Conservation (phyloP, 2,113 vertebrate species). For the Stegastes partitus region DNA sequence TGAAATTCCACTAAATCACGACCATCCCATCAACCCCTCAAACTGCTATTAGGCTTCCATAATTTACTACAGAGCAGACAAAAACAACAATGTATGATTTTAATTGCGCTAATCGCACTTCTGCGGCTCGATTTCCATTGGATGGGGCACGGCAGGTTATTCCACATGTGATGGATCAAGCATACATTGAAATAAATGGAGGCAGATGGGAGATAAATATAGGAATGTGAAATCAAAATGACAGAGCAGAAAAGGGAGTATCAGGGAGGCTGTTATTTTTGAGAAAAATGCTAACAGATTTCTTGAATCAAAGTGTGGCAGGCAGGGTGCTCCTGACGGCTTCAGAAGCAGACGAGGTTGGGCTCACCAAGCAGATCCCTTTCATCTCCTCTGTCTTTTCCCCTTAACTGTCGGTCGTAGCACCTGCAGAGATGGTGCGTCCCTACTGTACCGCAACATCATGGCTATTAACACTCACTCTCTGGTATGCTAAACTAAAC, state of each 20-base stretch:
- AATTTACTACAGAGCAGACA: constrained; percentile 33
- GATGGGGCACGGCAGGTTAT: constrained; percentile 47
- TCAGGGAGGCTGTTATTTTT: constrained; percentile 66
- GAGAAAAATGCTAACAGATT: constrained; percentile 78
- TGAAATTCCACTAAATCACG: constrained; percentile 52
- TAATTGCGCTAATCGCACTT: constrained; percentile 54
- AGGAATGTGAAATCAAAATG: constrained; percentile 76
- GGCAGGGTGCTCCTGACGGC: constrained; percentile 32
- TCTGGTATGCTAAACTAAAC: constrained; percentile 51
- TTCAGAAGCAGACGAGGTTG: constrained; percentile 37
- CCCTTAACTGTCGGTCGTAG: constrained; percentile 23
- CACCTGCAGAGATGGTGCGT: constrained; percentile 54
- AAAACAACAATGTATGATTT: constrained; percentile 33
- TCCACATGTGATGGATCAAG: constrained; percentile 53
- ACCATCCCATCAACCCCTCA: constrained; percentile 20
- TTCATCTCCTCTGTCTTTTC: constrained; percentile 45
- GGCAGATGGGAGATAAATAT: constrained; percentile 80
- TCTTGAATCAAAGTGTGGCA: constrained; percentile 68
- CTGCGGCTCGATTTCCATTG: not conserved
- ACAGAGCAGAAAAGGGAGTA: constrained; percentile 70
- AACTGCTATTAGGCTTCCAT: constrained; percentile 19
- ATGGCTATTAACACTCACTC: constrained; percentile 48
- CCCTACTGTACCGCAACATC: constrained; percentile 15
- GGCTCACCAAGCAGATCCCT: constrained; percentile 44
- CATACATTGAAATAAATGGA: constrained; percentile 45